Base-by-base conservation (phyloP, 2,888 invertebrate genomes). In the Ormyrus rosae region DNA sequence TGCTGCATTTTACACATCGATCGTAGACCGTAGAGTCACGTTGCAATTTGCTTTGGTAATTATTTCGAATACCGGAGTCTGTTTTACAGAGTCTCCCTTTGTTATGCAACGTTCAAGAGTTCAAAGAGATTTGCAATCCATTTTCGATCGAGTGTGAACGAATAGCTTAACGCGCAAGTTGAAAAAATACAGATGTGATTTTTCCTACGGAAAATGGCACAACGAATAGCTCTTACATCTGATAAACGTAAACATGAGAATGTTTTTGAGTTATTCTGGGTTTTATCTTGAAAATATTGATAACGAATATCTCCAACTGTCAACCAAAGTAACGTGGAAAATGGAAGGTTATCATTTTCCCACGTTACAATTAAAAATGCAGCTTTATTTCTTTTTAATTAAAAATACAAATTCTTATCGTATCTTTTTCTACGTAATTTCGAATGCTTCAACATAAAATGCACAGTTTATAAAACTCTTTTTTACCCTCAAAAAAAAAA, bases 11-110 rank as follows among this genome's bases (percentile, higher is more conserved):
- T 72, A 51, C 51, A n/a, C 65, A 34, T 46, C 45, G 45, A 50
- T 61, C 55, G 19, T 34, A n/a, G 9, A 9, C 53, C 50, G 60
- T 34, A 34, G 34, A 34, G 34, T 70, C 70, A 60, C 65, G 55
- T 61, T 68, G 72, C 80, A 71, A 76, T 56, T 76, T 68, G 45
- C 34, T 45, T 19, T 2, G 13, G 13, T 10, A 60, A 76, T 73
- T 78, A 78, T 60, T 76, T 53, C 51, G 6, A 45, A 11, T 11
- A 11, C 60, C 5, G 11, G 11, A 7, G 34, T 34, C 9, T 48
- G 53, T 61, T 71, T 71, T 51, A 56, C 45, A 63, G 34, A 51
- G 13, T 9, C 10, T 61, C 10, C 34, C 70, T 56, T 70, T 58
- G 70, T 68, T 67, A 60, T 61, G 61, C 68, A 69, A 65, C 9